Percentiles rank a stretch among this genome's conserved stretches.
Conservation (phyloP, 2,888 invertebrate genomes). For the Deilephila porcellus region DNA sequence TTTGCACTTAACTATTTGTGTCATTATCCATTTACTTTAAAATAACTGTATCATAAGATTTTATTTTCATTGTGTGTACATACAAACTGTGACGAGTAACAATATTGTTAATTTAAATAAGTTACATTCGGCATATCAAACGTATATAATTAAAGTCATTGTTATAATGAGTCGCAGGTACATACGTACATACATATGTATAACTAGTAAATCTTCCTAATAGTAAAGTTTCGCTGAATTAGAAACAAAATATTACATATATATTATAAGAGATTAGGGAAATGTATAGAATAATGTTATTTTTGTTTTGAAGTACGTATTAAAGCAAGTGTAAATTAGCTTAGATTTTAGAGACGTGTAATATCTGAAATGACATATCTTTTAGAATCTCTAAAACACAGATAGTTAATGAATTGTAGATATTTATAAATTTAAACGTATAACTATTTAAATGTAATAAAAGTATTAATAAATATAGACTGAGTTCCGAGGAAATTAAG, state of each 20-base stretch:
- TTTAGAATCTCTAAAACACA: slow-evolving; percentile 46
- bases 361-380: slow-evolving; percentile 54
- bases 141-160: not conserved
- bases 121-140: slow-evolving; percentile 14
- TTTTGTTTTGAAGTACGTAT: slow-evolving; percentile 35
- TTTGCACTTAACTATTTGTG: not conserved
- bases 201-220: slow-evolving; percentile 5
- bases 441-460: slow-evolving; percentile 41
- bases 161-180: not conserved
- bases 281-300: slow-evolving; percentile 34
- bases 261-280: slow-evolving; percentile 28
- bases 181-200: not conserved
- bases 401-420: slow-evolving; percentile 47
- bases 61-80: not conserved
- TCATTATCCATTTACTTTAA: not conserved
- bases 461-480: slow-evolving; percentile 76
- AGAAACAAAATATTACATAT: not conserved
- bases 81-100: not conserved
- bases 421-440: slow-evolving; percentile 41
- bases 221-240: not conserved
- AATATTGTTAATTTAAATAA: not conserved
- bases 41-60: not conserved
- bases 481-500: slow-evolving; percentile 64
- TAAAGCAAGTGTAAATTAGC: slow-evolving; percentile 18
- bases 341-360: slow-evolving; percentile 32